Percentiles rank a stretch among this genome's conserved stretches.
These are phyloP conservation scores for Alfaro cultratus DNA, from an alignment of 2,797 vertebrate species.

Conservation along the genomic window DNA sequence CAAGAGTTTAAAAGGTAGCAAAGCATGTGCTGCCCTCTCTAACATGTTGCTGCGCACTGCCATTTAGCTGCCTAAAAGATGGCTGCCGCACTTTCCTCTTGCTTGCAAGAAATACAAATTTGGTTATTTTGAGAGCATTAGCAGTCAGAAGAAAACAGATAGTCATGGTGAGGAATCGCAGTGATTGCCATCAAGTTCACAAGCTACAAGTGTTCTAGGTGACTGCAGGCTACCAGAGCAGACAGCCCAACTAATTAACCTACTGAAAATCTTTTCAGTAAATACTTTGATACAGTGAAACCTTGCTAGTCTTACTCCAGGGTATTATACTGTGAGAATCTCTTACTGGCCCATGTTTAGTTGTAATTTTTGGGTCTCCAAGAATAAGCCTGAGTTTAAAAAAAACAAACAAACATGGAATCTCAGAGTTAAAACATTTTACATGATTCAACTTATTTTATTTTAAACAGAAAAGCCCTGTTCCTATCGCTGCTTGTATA, in stretches of 20 bases:
- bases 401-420: not conserved
- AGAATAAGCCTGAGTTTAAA: not conserved
- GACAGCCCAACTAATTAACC: constrained; percentile 4
- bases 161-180: not conserved
- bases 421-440: not conserved
- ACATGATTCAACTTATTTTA: not conserved
- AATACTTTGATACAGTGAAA: not conserved
- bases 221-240: not conserved
- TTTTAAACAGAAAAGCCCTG: not conserved
- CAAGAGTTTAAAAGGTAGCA: not conserved
- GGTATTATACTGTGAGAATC: not conserved
- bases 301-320: not conserved
- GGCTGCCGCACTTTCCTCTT: not conserved
- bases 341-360: not conserved
- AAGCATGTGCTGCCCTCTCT: not conserved
- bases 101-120: not conserved
- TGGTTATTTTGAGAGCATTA: not conserved
- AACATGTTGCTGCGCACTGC: not conserved
- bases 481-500: not conserved
- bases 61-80: not conserved
- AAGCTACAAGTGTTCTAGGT: not conserved
- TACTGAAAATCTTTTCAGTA: not conserved
- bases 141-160: not conserved
- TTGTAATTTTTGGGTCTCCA: not conserved
- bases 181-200: not conserved